Percentiles rank a stretch among this genome's conserved stretches.
Conservation (phyloP, 2,797 vertebrate genomes). For the Intellagama lesueurii region DNA sequence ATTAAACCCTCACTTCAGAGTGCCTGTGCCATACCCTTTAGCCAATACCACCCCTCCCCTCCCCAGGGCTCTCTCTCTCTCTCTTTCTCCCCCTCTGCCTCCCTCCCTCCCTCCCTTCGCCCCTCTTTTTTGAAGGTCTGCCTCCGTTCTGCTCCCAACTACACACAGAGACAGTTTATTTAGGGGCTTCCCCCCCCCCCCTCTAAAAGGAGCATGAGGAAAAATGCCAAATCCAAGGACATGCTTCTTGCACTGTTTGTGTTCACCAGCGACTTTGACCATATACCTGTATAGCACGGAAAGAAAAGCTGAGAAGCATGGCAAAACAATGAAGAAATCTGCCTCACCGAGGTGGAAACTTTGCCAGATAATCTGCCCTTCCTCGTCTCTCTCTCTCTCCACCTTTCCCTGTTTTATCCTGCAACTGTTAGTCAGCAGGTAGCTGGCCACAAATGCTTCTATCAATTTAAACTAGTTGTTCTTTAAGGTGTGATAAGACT, state of each 20-base stretch:
- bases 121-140: constrained; percentile 26
- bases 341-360: not conserved
- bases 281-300: not conserved
- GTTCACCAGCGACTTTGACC: constrained; percentile 38
- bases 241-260: not conserved
- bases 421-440: too few relatives aligned
- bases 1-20: constrained; percentile 86
- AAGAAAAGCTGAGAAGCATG: not conserved
- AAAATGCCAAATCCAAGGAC: constrained; percentile 23
- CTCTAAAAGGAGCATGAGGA: not conserved
- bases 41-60: constrained; percentile 71
- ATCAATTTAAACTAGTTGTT: too few relatives aligned
- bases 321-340: constrained; percentile 7
- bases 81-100: not conserved
- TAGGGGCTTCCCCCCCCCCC: constrained; percentile 30
- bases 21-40: constrained; percentile 75
- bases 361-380: too few relatives aligned
- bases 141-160: constrained; percentile 45
- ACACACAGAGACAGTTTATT: constrained; percentile 40
- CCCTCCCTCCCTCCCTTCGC: not conserved
- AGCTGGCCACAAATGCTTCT: too few relatives aligned
- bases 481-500: too few relatives aligned
- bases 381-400: too few relatives aligned
- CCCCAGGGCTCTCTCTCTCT: not conserved
- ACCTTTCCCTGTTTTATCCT: too few relatives aligned